phyloP scores from a whole-genome alignment of 2,888 invertebrate species.

The Trachelus iudaicus region DNA sequence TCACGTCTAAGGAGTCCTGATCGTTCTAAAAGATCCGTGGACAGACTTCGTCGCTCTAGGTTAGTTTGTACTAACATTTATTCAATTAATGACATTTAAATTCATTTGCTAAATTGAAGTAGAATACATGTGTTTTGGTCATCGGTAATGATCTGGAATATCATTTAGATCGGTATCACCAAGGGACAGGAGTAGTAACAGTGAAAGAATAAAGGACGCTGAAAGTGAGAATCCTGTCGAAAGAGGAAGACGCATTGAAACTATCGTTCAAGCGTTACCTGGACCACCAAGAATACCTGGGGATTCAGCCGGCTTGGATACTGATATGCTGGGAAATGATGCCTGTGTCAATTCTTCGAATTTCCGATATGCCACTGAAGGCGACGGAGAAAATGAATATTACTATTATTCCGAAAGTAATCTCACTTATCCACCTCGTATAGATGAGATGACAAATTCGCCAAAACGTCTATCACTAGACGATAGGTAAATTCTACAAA shows the following conservation, averaged over 20 bases:
- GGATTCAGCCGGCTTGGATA: slow-evolving; percentile 30
- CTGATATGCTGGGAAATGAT: slow-evolving; percentile 36
- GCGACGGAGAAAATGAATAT: slow-evolving; percentile 48
- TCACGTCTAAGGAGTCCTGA: slow-evolving; percentile 34
- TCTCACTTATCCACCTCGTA: slow-evolving; percentile 60
- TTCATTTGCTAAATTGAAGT: neutral
- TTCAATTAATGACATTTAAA: neutral
- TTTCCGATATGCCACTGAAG: slow-evolving; percentile 50
- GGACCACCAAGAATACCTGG: slow-evolving; percentile 27
- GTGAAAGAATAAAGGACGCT: neutral
- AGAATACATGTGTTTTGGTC: neutral
- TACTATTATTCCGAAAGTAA: slow-evolving; percentile 57
- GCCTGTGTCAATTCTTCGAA: slow-evolving; percentile 25
- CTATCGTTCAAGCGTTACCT: slow-evolving; percentile 55
- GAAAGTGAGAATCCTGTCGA: neutral
- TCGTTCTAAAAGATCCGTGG: slow-evolving; percentile 31
- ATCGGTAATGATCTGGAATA: neutral
- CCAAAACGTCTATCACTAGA: slow-evolving; percentile 72
- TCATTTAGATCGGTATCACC: neutral
- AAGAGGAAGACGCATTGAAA: slow-evolving; percentile 53
- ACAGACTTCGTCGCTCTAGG: slow-evolving; percentile 51
- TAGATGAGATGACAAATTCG: slow-evolving; percentile 61
- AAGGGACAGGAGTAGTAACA: neutral
- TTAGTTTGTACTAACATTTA: slow-evolving; percentile 19
- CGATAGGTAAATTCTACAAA: slow-evolving; percentile 61